These are phyloP conservation scores for Recurvirostra avosetta DNA, from an alignment of 2,113 vertebrate genomes.

Conservation along the genomic window DNA sequence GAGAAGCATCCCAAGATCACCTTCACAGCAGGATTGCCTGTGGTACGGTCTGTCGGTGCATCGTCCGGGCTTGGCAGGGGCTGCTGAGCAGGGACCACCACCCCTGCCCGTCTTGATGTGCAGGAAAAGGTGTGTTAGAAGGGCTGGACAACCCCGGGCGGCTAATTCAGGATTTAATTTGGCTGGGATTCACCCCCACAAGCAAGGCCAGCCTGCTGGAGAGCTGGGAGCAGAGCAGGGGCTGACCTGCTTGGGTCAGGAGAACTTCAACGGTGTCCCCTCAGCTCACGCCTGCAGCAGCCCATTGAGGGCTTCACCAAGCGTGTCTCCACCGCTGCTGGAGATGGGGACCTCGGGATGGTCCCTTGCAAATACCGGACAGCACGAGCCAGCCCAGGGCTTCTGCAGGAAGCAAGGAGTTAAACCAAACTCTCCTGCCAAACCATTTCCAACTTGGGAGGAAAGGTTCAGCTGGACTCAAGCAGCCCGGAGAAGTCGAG, in stretches of 20 bases:
- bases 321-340: not conserved
- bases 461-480: not conserved
- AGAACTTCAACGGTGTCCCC: fast-evolving
- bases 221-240: not conserved
- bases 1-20: not conserved
- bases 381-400: not conserved
- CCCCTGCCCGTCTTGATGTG: not conserved
- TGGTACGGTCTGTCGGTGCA: not conserved
- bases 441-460: not conserved
- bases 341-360: not conserved
- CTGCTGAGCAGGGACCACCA: not conserved
- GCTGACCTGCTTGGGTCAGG: not conserved
- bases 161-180: not conserved
- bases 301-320: not conserved
- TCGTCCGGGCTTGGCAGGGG: fast-evolving
- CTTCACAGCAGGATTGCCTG: not conserved
- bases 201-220: not conserved
- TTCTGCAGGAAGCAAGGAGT: not conserved
- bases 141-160: not conserved
- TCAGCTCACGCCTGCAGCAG: not conserved
- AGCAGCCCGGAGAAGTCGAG: not conserved
- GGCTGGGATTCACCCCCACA: not conserved
- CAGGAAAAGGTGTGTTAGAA: not conserved
- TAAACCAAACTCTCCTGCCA: not conserved
- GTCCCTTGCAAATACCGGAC: not conserved